Base-by-base conservation (phyloP, 1,140 invertebrate genomes). In the Tetraneura akinire region DNA sequence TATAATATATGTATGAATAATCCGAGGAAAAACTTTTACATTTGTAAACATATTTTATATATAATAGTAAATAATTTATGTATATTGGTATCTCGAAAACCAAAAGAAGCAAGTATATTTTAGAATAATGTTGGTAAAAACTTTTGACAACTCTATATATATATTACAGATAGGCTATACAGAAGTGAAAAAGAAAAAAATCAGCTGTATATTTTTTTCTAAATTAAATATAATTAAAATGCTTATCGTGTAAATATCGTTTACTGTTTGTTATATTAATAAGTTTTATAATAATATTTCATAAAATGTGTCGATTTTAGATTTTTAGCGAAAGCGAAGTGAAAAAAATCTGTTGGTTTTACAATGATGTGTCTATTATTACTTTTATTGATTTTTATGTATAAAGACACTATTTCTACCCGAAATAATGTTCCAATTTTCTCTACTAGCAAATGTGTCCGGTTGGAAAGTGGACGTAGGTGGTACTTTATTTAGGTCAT, bases 141-240 rank as follows among this genome's bases (percentile, higher is more conserved):
- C 14, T 51, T 71, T 71, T 18, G 23, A 51, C 16, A 71, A 71
- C 47, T 49, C 51, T 9, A 10, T 47, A n/a, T n/a, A n/a, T n/a
- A n/a, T n/a, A n/a, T n/a, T n/a, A n/a, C n/a, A 14, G 45, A 8
- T n/a, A 29, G 23, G 51, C 9, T 16, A 49, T 14, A 71, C 9
- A 18, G 47, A 71, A 49, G 16, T 29, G 47, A 71, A 14, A 71
- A 70, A 70, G 9, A 70, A 49, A 23, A 49, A 51, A 10, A 10
- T 13, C 45, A 29, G 23, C 23, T 51, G 47, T 4, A 37, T n/a
- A 26, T 49, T 26, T 49, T 68, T 47, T 51, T 21, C 2, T 29
- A 49, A 66, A 71, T 29, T 51, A 29, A 71, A 71, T 71, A 51
- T 49, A 49, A 49, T 23, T 29, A 71, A n/a, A n/a, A 71, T 51